Base-by-base conservation (phyloP, 2,797 vertebrate genomes). In the Chrysolophus pictus region DNA sequence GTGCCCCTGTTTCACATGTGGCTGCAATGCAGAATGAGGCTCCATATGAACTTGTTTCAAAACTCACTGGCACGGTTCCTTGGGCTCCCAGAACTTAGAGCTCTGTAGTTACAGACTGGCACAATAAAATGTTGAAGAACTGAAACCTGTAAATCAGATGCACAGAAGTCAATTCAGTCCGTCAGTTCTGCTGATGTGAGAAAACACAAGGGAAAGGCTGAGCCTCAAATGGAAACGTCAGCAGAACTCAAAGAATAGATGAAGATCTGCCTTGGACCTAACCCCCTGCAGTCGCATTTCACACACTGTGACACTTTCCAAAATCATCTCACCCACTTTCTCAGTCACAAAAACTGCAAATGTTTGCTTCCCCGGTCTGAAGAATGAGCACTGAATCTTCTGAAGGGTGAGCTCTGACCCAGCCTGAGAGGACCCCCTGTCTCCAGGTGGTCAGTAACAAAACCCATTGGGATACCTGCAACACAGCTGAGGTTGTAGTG, bases 111-210 rank as follows among this genome's bases (percentile, higher is more conserved):
- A 87, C 56, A 69, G 49, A 74, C 35, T 51, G 77, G 58, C 76
- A 55, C 3, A 1, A 62, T 73, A 35, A 70, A 77, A 84, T 1
- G 0, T 39, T 67, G 84, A 88, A 94, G 84, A 96, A 88, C 69
- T 82, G 88, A 94, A 96, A 77, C 41, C 63, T 84, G 80, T 87
- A 86, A 87, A 93, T 96, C 67, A 94, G 89, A 96, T 22, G 73
- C 2, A 1, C 49, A 49, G 65, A 74, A 96, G 93, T 84, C 68
- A 83, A 47, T 95, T 86, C 11, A 78, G 47, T 76, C 87, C 81
- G 80, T 82, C 86, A 80, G 84, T 93, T 93, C 84, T 95, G 93
- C 93, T 97, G 94, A 96, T 46, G 39, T 2, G 3, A 81, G 78
- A 87, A 79, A 95, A 84, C 2, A 22, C 0, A 0, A 79, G 82